Evolutionary conservation across 2,797 vertebrate genomes (phyloP).

Genomic region (Labroides dimidiatus): DNA sequence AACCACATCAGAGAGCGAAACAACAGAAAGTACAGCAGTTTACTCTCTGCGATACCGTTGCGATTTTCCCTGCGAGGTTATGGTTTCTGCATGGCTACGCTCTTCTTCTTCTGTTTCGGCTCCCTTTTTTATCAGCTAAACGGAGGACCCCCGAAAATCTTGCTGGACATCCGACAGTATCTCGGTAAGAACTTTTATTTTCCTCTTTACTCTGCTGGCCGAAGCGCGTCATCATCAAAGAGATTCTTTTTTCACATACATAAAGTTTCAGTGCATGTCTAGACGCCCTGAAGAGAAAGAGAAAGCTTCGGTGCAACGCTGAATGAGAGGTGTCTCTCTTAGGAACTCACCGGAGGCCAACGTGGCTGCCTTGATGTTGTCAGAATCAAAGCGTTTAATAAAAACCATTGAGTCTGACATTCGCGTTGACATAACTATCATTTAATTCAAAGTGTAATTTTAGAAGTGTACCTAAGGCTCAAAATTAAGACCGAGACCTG

Average conservation of each 20-base stretch:
- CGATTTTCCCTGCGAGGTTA: slow-evolving; percentile 92
- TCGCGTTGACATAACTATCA: not conserved
- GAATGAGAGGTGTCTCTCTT: slow-evolving; percentile 4
- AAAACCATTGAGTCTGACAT: not conserved
- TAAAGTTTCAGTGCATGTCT: slow-evolving; percentile 11
- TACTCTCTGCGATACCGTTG: slow-evolving; percentile 81
- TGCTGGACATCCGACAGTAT: slow-evolving; percentile 93
- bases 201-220: slow-evolving; percentile 22
- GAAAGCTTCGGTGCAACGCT: not conserved
- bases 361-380: slow-evolving; percentile 1
- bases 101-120: slow-evolving; percentile 93
- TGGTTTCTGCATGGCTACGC: slow-evolving; percentile 93
- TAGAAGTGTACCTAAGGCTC: not conserved
- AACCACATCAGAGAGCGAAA: slow-evolving; percentile 82
- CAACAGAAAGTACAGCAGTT: slow-evolving; percentile 78
- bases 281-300: slow-evolving; percentile 2
- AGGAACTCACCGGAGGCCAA: slow-evolving; percentile 6
- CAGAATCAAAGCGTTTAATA: too few species aligned
- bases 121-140: slow-evolving; percentile 95
- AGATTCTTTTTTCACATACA: slow-evolving; percentile 1
- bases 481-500: not conserved
- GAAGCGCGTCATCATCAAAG: slow-evolving; percentile 15
- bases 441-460: not conserved
- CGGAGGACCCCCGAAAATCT: slow-evolving; percentile 93
- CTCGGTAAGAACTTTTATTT: slow-evolving; percentile 90